Evolutionary conservation across 1,140 invertebrate genomes (phyloP).

Genomic region (Leptinotarsa lineolata): DNA sequence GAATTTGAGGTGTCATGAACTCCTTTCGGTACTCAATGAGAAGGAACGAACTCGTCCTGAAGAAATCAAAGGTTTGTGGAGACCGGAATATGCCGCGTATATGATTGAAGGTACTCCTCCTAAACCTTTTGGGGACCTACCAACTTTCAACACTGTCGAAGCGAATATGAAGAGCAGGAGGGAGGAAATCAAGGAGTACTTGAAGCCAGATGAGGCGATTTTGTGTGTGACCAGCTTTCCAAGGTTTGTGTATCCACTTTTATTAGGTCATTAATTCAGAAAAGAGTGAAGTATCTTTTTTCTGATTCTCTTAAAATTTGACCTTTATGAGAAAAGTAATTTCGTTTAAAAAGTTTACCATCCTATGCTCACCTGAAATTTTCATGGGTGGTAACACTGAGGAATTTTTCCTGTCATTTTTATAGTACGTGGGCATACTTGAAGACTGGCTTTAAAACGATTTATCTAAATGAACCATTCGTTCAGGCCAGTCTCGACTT

Average conservation of each 20-base stretch:
- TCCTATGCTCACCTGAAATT: too few species aligned
- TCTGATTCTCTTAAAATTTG: too few species aligned
- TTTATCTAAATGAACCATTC: too few species aligned
- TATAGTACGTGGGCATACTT: too few species aligned
- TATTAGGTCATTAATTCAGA: not conserved
- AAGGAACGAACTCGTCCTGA: constrained; percentile 78
- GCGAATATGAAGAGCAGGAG: constrained; percentile 93
- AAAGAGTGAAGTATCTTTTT: too few species aligned
- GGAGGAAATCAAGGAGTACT: constrained; percentile 79
- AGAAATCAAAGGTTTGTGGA: constrained; percentile 87
- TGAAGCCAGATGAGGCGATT: constrained; percentile 81
- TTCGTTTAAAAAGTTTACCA: too few species aligned
- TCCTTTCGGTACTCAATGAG: constrained; percentile 81
- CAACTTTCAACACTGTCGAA: constrained; percentile 97
- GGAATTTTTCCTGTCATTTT: too few species aligned
- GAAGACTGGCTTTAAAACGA: too few species aligned
- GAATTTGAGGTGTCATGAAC: constrained; percentile 77
- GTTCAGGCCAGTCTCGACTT: too few species aligned
- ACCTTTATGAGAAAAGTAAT: too few species aligned
- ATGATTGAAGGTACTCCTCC: constrained; percentile 99
- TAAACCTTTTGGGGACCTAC: constrained; percentile 87
- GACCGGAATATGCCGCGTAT: constrained; percentile 98
- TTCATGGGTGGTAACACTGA: too few species aligned
- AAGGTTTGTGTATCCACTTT: constrained; percentile 63
- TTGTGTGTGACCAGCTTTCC: constrained; percentile 92